Evolutionary conservation across 2,888 invertebrate species (phyloP), one percentile per base, ranked within the genome.

Genomic region (Urechis unicinctus): DNA sequence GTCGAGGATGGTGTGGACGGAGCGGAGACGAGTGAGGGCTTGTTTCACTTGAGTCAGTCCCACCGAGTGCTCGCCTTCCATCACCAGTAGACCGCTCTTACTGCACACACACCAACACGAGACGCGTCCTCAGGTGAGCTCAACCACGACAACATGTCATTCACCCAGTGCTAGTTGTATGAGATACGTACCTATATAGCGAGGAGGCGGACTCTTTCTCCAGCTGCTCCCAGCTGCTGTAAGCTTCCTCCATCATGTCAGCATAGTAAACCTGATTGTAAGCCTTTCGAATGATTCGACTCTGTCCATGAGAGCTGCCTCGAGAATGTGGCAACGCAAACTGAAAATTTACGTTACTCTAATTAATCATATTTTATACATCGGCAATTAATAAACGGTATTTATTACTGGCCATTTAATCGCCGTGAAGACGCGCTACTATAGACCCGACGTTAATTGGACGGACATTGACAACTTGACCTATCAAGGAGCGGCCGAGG

Each of bases 241-340:
- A 73, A 0, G 75, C 72, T 30, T 74, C 73, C 1, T 61, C 58
- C 79, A 79, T 80, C 73, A 79, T 75, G 2, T 65, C 53, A 0
- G 73, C 68, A 51, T 72, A 74, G 60, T 66, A 71, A 21, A 66
- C 66, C 5, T 67, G 51, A 1, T n/a, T 2, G 53, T 78, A 78
- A 3, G 75, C 74, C 41, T 72, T 71, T 5, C 79, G 62, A 5
- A 72, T 78, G 53, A 79, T 72, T 2, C 79, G 68, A 24, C 68
- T 70, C 52, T 73, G 74, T 1, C 79, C 79, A 55, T 75, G 75
- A 6, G 78, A 79, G 55, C 78, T 78, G 1, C 79, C 79, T 6
- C 77, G 62, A n/a, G 65, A 65, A 62, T 79, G 76, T 1, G 75
- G 77, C 5, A 76, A 55, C 0, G 70, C 65, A 58, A 76, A 78